Conservation (phyloP, 2,888 invertebrate genomes). For the Ennomos erosarius region DNA sequence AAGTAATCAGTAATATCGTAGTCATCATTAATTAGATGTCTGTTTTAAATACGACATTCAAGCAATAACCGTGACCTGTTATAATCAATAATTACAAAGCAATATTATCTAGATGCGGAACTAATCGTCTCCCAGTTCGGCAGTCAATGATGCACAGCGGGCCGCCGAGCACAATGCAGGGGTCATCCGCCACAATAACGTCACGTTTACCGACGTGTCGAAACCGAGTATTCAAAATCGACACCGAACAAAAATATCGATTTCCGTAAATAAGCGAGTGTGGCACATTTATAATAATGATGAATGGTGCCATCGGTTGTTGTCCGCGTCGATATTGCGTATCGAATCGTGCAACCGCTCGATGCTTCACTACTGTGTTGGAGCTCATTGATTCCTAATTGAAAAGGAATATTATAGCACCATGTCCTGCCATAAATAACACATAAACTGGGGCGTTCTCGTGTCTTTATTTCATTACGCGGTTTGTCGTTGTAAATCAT, state of each 20-base stretch:
- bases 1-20: conserved; percentile 55
- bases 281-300: conserved; percentile 85
- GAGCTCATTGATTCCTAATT: conserved; percentile 77
- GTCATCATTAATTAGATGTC: conserved; percentile 70
- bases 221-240: conserved; percentile 77
- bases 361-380: conserved; percentile 51
- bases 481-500: conserved; percentile 65
- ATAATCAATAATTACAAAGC: conserved; percentile 83
- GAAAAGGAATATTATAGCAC: conserved; percentile 78
- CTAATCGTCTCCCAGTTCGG: conserved; percentile 61
- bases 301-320: conserved; percentile 79
- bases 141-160: conserved; percentile 67
- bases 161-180: conserved; percentile 66
- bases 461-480: conserved; percentile 50
- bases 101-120: conserved; percentile 73
- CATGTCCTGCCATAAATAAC: conserved; percentile 75
- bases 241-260: conserved; percentile 85
- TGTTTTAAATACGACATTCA: conserved; percentile 64
- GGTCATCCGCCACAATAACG: conserved; percentile 79
- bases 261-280: conserved; percentile 86
- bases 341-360: conserved; percentile 76
- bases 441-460: conserved; percentile 71
- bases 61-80: conserved; percentile 73
- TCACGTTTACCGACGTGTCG: conserved; percentile 81
- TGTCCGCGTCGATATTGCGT: conserved; percentile 76